These are phyloP conservation scores for Chlorops oryzae DNA, from an alignment of 1,140 invertebrate genomes.

Conservation along the genomic window DNA sequence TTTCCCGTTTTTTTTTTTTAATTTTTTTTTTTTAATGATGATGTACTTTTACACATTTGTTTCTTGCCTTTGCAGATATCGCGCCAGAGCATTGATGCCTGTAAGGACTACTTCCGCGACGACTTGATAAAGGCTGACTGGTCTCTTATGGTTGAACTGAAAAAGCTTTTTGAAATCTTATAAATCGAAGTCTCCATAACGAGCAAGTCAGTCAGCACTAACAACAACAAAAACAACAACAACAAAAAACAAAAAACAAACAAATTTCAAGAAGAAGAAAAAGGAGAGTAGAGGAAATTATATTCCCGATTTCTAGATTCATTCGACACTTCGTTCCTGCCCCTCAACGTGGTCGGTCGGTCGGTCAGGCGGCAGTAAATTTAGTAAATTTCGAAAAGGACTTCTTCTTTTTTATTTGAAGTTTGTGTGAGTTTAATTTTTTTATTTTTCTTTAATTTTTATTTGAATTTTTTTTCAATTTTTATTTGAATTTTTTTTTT, in stretches of 20 bases:
- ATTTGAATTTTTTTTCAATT: background rate
- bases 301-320: too few species aligned
- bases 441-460: background rate
- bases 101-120: constrained; percentile 98
- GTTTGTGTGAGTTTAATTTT: background rate
- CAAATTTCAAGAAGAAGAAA: background rate
- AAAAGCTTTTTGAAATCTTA: constrained; percentile 96
- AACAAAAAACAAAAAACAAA: constrained; percentile 8
- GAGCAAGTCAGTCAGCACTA: constrained; percentile 17
- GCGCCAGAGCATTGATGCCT: constrained; percentile 95
- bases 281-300: background rate
- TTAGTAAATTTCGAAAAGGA: too few species aligned
- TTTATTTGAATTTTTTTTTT: background rate
- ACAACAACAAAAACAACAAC: constrained; percentile 7
- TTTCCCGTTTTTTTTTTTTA: background rate
- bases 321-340: too few species aligned
- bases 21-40: background rate
- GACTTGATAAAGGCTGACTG: constrained; percentile 95
- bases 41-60: too few species aligned
- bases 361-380: too few species aligned
- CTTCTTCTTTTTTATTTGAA: too few species aligned
- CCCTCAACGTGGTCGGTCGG: too few species aligned
- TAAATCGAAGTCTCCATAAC: constrained; percentile 57
- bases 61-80: constrained; percentile 79
- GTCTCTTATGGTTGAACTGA: constrained; percentile 96